Conservation (phyloP, 2,888 invertebrate genomes). For the Epistrophella euchroma region DNA sequence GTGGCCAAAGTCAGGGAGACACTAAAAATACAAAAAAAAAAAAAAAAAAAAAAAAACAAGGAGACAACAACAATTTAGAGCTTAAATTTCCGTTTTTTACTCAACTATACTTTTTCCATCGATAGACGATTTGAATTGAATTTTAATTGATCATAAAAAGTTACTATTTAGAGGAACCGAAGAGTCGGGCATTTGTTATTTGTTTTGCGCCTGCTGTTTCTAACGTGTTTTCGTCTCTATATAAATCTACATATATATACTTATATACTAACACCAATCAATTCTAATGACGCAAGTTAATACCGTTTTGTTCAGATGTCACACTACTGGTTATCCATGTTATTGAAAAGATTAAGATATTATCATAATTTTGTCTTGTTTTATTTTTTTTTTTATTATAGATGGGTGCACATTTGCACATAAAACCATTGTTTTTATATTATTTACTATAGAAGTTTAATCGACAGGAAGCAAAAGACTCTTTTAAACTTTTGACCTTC, state of each 20-base stretch:
- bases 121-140: conserved; percentile 44
- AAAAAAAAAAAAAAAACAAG: background rate
- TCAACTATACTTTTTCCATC: conserved; percentile 18
- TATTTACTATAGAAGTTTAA: background rate
- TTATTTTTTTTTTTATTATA: background rate
- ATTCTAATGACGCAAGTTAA: conserved; percentile 24
- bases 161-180: background rate
- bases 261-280: conserved; percentile 40
- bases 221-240: background rate
- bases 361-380: background rate
- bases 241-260: background rate
- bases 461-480: conserved; percentile 5
- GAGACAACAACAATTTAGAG: conserved; percentile 29
- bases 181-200: background rate
- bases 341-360: conserved; percentile 16
- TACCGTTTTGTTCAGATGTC: conserved; percentile 18
- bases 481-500: conserved; percentile 4
- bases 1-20: conserved; percentile 17
- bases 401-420: background rate
- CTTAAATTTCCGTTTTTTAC: conserved; percentile 11
- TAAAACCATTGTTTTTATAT: conserved; percentile 8
- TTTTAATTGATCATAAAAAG: conserved; percentile 64
- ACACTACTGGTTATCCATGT: conserved; percentile 5
- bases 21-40: background rate
- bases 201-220: background rate